A percentile compares a stretch with the other conserved stretches of the same genome.
Evolutionary conservation across 2,797 vertebrate genomes (phyloP).

Genomic region (Stomatorhinus walkeri): DNA sequence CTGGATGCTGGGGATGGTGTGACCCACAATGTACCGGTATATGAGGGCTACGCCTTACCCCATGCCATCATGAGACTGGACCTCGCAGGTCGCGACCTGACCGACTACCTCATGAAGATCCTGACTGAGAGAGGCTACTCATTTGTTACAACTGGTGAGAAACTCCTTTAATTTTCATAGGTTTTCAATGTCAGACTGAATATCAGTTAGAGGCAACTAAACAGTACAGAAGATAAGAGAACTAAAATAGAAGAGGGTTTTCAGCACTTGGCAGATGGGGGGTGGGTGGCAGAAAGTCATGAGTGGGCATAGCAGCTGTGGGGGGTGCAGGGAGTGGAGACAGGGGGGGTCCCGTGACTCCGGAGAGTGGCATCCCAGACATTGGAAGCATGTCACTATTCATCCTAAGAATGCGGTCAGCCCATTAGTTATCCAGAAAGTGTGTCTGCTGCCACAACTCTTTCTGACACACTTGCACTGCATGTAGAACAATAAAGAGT

Average conservation of each 20-base stretch:
- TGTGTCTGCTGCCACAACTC: not conserved
- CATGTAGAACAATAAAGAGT: not conserved
- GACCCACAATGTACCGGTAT: conserved; percentile 44
- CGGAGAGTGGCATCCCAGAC: not conserved
- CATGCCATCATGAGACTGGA: conserved; percentile 50
- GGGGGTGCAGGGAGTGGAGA: not conserved
- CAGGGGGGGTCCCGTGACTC: conserved; percentile 12
- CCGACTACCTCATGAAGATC: conserved; percentile 57
- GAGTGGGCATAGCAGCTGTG: conserved; percentile 15
- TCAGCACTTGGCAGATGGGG: conserved; percentile 11
- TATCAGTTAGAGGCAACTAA: not conserved
- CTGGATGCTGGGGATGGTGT: conserved; percentile 45
- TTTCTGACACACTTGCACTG: not conserved
- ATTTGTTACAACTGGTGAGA: conserved; percentile 51
- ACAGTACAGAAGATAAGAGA: not conserved
- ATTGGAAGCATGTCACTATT: not conserved
- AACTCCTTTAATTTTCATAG: not conserved
- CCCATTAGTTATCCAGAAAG: not conserved
- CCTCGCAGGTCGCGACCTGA: conserved; percentile 44
- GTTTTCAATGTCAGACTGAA: not conserved
- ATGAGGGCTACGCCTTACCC: conserved; percentile 46
- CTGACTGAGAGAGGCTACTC: conserved; percentile 56
- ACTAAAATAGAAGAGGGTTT: conserved; percentile 11
- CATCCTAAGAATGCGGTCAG: not conserved
- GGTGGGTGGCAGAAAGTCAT: not conserved